Base-by-base conservation (phyloP, 2,888 invertebrate genomes). In the Limulus polyphemus region DNA sequence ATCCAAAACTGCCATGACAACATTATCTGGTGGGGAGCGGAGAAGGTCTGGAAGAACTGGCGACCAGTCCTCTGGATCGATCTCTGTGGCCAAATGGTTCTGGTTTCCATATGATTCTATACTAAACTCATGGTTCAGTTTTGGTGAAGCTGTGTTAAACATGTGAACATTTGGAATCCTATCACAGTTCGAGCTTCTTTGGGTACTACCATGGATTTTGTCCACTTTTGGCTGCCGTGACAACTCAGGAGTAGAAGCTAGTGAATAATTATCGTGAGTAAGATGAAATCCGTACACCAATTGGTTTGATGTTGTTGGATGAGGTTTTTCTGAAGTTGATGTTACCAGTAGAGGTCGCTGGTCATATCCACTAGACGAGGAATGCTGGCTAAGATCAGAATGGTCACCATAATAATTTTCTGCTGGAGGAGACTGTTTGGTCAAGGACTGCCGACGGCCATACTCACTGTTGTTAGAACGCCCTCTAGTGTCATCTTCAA, bases 401-500 rank as follows among this genome's bases (percentile, higher is more conserved):
- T 63, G 62, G 47, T 63, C 65, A 47, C 67, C 65, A 51, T 68
- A 68, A 51, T 65, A 61, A 17, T 63, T 62, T 58, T 64, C 64
- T 10, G 58, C 62, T 13, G 54, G 54, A 54, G 32, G 32, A 32
- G 32, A 32, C 32, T 32, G 32, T 5, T 32, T 32, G 32, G 32
- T 32, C 32, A 32, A 32, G 32, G 32, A 32, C 32, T 32, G 32
- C 32, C 32, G 32, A 1, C 32, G 32, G 32, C 32, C 32, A 1
- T 32, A 32, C 32, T 32, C 32, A 32, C 7, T 32, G 32, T 32
- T 32, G 32, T 3, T 32, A 32, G 5, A 32, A 32, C 32, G 32
- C 7, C 32, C 32, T 32, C 32, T 32, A 1, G 7, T 7, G 32
- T 87, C 89, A 0, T 94, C 93, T 77, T 93, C 93, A 0, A 89